These are phyloP conservation scores for Agonopterix heracliana DNA, from an alignment of 2,888 invertebrate species.

Conservation along the genomic window DNA sequence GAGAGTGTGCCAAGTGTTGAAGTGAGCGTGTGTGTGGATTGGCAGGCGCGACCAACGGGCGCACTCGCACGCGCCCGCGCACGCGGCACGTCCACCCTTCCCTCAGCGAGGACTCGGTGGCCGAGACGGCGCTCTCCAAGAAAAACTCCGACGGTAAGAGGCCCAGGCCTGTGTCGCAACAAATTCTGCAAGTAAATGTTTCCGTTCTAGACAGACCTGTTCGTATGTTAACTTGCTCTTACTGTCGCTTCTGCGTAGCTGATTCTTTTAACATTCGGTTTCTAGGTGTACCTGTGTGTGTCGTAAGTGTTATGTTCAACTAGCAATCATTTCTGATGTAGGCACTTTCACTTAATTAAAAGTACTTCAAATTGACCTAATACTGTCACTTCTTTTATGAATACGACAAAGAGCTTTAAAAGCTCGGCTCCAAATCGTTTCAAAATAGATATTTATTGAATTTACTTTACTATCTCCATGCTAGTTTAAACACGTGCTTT, in stretches of 20 bases:
- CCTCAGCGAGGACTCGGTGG: conserved; percentile 88
- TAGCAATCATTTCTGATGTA: conserved; percentile 10
- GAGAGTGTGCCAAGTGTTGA: conserved; percentile 37
- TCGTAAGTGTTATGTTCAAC: conserved; percentile 10
- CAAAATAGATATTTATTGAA: no score
- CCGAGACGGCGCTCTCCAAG: conserved; percentile 87
- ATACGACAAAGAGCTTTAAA: no score
- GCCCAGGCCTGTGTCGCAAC: conserved; percentile 23
- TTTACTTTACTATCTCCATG: no score
- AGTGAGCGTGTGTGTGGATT: conserved; percentile 67
- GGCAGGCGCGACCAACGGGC: conserved; percentile 66
- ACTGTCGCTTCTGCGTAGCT: conserved; percentile 53
- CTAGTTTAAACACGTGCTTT: background rate
- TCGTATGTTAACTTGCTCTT: conserved; percentile 49
- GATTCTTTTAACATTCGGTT: conserved; percentile 1
- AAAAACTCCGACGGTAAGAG: conserved; percentile 90
- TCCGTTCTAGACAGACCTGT: conserved; percentile 42
- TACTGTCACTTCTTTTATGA: no score
- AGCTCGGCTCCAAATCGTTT: no score
- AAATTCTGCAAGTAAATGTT: conserved; percentile 32
- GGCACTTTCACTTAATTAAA: conserved; percentile 1
- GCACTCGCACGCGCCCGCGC: conserved; percentile 38
- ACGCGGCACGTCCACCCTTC: conserved; percentile 77
- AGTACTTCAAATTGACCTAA: no score
- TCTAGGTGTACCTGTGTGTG: conserved; percentile 11